Conservation (phyloP, 2,797 vertebrate genomes). For the Otolemur crassicaudatus region DNA sequence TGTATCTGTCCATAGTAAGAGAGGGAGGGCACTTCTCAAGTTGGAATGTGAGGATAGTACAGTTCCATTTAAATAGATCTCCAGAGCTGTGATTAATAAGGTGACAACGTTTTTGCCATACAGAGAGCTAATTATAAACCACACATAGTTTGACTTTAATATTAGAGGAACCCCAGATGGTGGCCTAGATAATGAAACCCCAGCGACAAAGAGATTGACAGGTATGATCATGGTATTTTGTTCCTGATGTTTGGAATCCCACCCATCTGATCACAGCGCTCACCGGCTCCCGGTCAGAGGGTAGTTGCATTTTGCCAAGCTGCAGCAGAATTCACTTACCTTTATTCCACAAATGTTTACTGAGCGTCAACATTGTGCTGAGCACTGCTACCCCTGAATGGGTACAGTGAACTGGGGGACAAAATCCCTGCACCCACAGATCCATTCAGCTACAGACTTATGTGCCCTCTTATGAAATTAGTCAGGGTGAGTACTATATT, state of each 20-base stretch:
- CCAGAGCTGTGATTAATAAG: constrained; percentile 21
- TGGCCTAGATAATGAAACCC: not conserved
- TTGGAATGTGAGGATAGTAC: not conserved
- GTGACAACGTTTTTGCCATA: not conserved
- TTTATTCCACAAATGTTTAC: not conserved
- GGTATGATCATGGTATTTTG: not conserved
- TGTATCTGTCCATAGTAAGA: not conserved
- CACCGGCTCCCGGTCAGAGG: not conserved
- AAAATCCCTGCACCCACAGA: not conserved
- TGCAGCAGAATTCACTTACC: not conserved
- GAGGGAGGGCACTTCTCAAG: not conserved
- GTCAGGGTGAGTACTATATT: not conserved
- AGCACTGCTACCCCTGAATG: not conserved
- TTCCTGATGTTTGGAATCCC: not conserved
- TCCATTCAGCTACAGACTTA: not conserved
- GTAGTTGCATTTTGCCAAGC: not conserved
- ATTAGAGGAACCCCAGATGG: not conserved
- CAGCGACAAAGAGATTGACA: not conserved
- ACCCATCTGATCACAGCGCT: not conserved
- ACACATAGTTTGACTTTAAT: not conserved
- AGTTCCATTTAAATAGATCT: not conserved
- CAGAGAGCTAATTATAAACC: constrained; percentile 25
- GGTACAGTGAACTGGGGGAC: not conserved
- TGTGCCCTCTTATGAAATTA: not conserved
- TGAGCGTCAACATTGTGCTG: not conserved